Evolutionary conservation across 2,888 invertebrate genomes (phyloP), one percentile per base, ranked within the genome.

Genomic region (Phortica magna): DNA sequence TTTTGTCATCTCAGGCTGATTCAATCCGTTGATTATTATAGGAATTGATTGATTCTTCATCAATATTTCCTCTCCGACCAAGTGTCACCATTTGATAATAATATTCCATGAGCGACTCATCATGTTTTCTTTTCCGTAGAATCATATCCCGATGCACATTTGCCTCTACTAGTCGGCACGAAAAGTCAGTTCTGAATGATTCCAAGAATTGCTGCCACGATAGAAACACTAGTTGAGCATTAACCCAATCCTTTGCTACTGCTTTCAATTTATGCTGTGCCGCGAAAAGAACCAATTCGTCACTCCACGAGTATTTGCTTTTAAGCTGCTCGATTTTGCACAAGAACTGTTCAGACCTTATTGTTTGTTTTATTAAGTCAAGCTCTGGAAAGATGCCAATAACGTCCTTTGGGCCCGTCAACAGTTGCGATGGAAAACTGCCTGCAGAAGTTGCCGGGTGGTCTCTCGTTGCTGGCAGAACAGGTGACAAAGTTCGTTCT

Each of bases 21-120:
- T 82, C 0, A 82, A 14, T 0, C 78, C 80, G 9, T 75, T 76
- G 10, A 81, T 79, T 9, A 81, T 76, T 39, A 9, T 81, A 83
- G 3, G 78, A 77, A 39, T 77, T 81, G 7, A 81, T 79, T 7
- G 80, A 82, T 12, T 22, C 19, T 42, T 81, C 81, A 73, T 79
- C 79, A 14, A 79, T n/a, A 9, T 67, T 71, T n/a, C 75, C 79
- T 19, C 76, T 68, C 67, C 78, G 39, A 19, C 81, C 79, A 0
- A 77, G 79, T 4, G 75, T 67, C n/a, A 80, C 48, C 75, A 82
- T 80, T 2, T 68, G 73, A 31, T 82, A 79, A 17, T 78, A 83
- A 43, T 79, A 81, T n/a, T 79, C 79, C 0, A 67, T 22, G 17
- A 79, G 64, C 0, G 75, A 55, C 61, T 82, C 80, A 14, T 57